A percentile compares a stretch with the other conserved stretches of the same genome.
Conservation (phyloP, 1,140 invertebrate species). For the Drosophila lowei region DNA sequence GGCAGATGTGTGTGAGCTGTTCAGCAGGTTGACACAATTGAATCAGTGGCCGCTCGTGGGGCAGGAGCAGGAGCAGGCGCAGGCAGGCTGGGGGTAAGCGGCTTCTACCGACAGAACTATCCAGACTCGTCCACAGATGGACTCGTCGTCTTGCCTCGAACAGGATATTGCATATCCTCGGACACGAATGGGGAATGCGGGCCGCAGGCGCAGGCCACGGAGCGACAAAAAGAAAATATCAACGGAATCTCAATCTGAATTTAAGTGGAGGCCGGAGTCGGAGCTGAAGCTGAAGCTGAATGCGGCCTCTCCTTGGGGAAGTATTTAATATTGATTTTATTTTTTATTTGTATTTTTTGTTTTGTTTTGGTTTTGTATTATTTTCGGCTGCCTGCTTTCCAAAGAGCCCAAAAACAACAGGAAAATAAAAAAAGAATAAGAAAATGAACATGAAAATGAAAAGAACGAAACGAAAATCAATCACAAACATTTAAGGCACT, state of each 20-base stretch:
- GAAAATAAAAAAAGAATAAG: background rate
- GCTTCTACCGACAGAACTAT: too few species aligned
- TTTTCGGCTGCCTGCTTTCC: background rate
- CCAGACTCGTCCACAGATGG: background rate
- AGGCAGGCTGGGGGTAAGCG: background rate
- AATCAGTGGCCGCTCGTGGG: background rate
- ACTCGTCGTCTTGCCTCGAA: conserved; percentile 13
- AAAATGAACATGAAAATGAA: background rate
- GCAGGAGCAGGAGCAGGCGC: background rate
- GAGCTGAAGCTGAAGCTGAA: background rate
- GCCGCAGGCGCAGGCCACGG: background rate
- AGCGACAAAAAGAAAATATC: conserved; percentile 19
- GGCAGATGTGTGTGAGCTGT: background rate
- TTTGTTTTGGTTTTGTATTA: conserved; percentile 1
- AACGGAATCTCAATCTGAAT: conserved; percentile 33
- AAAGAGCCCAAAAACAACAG: conserved; percentile 1
- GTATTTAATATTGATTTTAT: conserved; percentile 54
- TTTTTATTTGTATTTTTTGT: conserved; percentile 1
- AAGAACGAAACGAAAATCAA: conserved; percentile 55
- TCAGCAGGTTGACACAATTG: background rate
- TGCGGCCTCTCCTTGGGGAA: background rate
- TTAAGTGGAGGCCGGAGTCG: background rate
- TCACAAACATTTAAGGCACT: conserved; percentile 37
- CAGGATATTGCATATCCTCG: conserved; percentile 41
- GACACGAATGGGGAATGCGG: background rate